Evolutionary conservation across 2,888 invertebrate species (phyloP).

Genomic region (Clepsis dumicolana): DNA sequence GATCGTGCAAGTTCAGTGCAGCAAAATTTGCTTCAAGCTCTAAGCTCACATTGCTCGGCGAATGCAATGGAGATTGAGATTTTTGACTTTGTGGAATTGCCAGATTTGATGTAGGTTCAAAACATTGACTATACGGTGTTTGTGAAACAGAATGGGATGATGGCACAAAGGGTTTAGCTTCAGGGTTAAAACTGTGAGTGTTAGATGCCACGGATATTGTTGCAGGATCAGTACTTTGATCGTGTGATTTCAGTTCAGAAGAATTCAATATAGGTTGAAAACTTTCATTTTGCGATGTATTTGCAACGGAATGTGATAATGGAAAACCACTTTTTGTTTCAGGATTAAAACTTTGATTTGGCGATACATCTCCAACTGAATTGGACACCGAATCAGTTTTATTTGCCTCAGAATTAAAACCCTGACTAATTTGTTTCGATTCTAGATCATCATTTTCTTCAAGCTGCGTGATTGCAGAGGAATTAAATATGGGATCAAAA

Average conservation of each 20-base stretch:
- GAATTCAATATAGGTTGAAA: not conserved
- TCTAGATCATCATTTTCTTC: not conserved
- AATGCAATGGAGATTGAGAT: too few species aligned
- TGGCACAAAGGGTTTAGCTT: conserved; percentile 1
- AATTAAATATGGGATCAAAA: too few species aligned
- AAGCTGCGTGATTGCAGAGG: too few species aligned
- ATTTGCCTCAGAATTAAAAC: not conserved
- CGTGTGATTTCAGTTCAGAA: not conserved
- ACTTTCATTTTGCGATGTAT: not conserved
- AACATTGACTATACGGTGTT: not conserved
- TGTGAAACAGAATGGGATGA: not conserved
- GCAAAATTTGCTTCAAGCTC: not conserved
- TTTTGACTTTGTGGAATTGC: too few species aligned
- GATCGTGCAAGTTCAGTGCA: too few species aligned
- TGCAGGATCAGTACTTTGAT: not conserved
- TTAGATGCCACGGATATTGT: not conserved
- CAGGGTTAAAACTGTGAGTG: not conserved
- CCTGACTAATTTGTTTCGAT: not conserved
- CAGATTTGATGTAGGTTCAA: not conserved
- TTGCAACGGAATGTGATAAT: not conserved
- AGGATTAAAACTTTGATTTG: not conserved
- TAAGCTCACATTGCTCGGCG: too few species aligned
- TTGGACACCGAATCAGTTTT: not conserved
- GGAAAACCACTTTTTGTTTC: not conserved
- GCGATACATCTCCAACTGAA: not conserved